Conservation (phyloP, 2,888 invertebrate genomes). For the Eupithecia dodoneata region DNA sequence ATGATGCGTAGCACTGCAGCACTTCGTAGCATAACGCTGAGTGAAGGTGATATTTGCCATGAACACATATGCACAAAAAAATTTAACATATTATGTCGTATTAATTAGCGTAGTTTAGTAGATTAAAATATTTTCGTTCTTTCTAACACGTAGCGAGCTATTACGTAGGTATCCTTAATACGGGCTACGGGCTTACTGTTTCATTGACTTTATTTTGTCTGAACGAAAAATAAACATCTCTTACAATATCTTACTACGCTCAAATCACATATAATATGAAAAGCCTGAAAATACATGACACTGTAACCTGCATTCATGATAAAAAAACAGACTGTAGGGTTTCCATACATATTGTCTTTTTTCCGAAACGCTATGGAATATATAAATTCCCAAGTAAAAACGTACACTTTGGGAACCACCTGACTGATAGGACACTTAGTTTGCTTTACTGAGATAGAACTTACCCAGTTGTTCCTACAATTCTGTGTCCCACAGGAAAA, state of each 20-base stretch:
- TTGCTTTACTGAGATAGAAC: neutral
- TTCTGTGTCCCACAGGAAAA: conserved; percentile 57
- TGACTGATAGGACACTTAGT: neutral
- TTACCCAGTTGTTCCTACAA: conserved; percentile 47
- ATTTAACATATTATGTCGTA: too few species aligned
- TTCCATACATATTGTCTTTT: neutral
- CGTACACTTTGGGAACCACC: neutral
- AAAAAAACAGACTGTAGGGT: neutral
- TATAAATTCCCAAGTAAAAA: neutral
- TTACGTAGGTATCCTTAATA: neutral
- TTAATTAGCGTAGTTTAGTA: too few species aligned
- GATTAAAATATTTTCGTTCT: too few species aligned
- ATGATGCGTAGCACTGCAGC: neutral
- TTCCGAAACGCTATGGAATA: neutral
- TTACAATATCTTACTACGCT: neutral
- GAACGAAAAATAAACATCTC: neutral
- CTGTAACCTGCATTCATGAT: neutral
- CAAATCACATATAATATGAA: neutral
- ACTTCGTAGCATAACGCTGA: neutral
- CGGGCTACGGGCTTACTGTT: neutral
- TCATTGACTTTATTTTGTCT: neutral
- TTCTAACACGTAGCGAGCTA: neutral
- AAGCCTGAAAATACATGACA: neutral
- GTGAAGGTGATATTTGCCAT: too few species aligned
- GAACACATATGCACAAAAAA: too few species aligned